phyloP scores from a whole-genome alignment of 2,888 invertebrate genomes.

The Seladonia tumulorum region DNA sequence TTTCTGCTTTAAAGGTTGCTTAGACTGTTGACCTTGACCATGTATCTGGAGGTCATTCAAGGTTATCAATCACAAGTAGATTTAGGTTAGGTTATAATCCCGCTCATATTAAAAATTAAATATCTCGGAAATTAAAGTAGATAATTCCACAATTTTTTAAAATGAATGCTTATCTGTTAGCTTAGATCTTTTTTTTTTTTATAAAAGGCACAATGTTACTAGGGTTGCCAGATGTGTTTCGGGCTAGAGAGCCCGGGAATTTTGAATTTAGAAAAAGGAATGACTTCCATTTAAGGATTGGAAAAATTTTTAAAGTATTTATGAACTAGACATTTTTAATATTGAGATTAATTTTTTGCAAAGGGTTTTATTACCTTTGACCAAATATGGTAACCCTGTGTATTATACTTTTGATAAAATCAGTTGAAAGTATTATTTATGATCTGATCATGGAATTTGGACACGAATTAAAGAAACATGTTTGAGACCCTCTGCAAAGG shows the following conservation, averaged over 20 bases:
- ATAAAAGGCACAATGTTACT: background rate
- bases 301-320: background rate
- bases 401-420: background rate
- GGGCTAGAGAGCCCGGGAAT: background rate
- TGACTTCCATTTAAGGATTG: background rate
- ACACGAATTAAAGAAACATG: background rate
- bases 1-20: background rate
- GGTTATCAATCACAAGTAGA: background rate
- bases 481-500: background rate
- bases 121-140: background rate
- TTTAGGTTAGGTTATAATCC: background rate
- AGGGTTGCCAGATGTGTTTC: background rate
- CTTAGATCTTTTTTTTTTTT: slow-evolving; percentile 13
- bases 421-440: background rate
- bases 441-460: background rate
- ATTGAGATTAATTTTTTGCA: background rate
- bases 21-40: no score
- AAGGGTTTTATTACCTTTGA: background rate
- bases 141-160: background rate
- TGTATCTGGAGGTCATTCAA: background rate
- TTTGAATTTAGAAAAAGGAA: background rate
- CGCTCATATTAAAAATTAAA: background rate
- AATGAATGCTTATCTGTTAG: background rate
- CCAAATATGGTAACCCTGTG: background rate
- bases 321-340: background rate